Evolutionary conservation across 2,113 vertebrate genomes (phyloP).

Genomic region (Cyprinodon brontotheroides): DNA sequence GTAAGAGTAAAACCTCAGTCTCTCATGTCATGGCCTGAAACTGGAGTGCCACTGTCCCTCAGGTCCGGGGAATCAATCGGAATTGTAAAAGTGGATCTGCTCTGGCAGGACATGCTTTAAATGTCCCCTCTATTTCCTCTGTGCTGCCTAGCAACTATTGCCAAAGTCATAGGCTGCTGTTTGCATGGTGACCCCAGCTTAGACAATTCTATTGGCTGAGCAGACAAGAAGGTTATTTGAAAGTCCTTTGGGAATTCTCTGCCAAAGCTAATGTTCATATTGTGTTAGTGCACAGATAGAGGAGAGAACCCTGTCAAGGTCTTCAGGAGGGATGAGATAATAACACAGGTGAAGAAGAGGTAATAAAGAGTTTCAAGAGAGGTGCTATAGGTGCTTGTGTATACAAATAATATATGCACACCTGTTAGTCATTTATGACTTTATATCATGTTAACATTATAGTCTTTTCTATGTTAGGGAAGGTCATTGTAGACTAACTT

Average conservation of each 20-base stretch:
- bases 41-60: constrained; percentile 36
- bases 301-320: constrained; percentile 37
- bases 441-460: too few relatives aligned
- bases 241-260: constrained; percentile 56
- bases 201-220: constrained; percentile 51
- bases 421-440: not conserved
- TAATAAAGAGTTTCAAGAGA: constrained; percentile 10
- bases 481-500: too few relatives aligned
- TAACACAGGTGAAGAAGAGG: constrained; percentile 10
- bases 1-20: constrained; percentile 40
- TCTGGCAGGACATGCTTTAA: constrained; percentile 54
- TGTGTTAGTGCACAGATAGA: constrained; percentile 36
- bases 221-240: constrained; percentile 50
- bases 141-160: constrained; percentile 48
- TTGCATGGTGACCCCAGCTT: constrained; percentile 46
- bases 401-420: not conserved
- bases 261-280: constrained; percentile 44
- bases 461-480: too few relatives aligned
- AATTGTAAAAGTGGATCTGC: constrained; percentile 49
- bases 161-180: constrained; percentile 36
- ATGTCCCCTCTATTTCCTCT: constrained; percentile 52
- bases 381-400: constrained; percentile 6
- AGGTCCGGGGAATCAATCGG: constrained; percentile 46
- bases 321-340: constrained; percentile 23
- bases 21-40: constrained; percentile 35